These are phyloP conservation scores for Gobionotothen gibberifrons DNA, from an alignment of 2,797 vertebrate species.

Conservation along the genomic window DNA sequence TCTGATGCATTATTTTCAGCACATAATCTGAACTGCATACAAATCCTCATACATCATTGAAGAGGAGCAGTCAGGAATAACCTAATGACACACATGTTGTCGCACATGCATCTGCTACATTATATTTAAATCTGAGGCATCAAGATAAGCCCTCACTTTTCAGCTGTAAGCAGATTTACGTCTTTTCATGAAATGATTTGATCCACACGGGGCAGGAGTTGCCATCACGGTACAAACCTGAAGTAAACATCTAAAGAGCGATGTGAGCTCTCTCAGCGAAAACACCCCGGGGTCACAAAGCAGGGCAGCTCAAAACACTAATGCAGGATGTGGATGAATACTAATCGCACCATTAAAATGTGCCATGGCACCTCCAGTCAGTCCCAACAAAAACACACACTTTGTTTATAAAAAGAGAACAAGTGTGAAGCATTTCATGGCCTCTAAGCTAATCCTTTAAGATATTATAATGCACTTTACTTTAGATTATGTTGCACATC, in stretches of 20 bases:
- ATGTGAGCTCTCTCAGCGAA: slow-evolving; percentile 43
- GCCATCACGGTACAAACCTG: slow-evolving; percentile 62
- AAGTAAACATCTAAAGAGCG: slow-evolving; percentile 66
- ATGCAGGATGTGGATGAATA: slow-evolving; percentile 60
- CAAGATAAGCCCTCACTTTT: slow-evolving; percentile 70
- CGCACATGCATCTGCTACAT: slow-evolving; percentile 52
- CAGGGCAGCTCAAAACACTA: slow-evolving; percentile 58
- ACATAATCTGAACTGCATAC: slow-evolving; percentile 67
- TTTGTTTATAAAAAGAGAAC: slow-evolving; percentile 31
- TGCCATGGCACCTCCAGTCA: slow-evolving; percentile 33
- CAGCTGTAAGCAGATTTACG: slow-evolving; percentile 77
- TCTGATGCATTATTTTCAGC: slow-evolving; percentile 69
- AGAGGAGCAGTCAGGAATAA: slow-evolving; percentile 62
- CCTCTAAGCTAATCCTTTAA: slow-evolving; percentile 21
- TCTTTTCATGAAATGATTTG: slow-evolving; percentile 64
- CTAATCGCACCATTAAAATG: slow-evolving; percentile 58
- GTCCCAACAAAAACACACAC: slow-evolving; percentile 23
- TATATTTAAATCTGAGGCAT: slow-evolving; percentile 66
- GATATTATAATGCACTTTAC: slow-evolving; percentile 12
- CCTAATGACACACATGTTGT: slow-evolving; percentile 74
- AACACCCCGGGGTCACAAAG: slow-evolving; percentile 54
- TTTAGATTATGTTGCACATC: slow-evolving; percentile 31
- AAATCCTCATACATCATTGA: slow-evolving; percentile 68
- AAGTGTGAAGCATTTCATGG: slow-evolving; percentile 24
- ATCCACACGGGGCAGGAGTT: slow-evolving; percentile 38